These are phyloP conservation scores for Nettapus auritus DNA, from an alignment of 2,113 vertebrate genomes.

Conservation along the genomic window DNA sequence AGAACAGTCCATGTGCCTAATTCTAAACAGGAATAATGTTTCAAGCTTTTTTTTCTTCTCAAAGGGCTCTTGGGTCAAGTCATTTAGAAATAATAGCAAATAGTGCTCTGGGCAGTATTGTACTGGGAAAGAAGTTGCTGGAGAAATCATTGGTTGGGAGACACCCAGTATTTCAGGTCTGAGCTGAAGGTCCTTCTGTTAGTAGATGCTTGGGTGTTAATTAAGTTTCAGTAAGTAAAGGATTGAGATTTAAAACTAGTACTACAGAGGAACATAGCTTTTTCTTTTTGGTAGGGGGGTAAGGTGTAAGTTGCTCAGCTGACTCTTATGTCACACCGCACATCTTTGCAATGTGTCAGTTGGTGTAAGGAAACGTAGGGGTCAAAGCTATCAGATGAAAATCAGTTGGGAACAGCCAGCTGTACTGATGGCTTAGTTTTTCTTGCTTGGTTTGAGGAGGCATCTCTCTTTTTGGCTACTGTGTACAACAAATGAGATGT, in stretches of 20 bases:
- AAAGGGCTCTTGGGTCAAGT: not conserved
- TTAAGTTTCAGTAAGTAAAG: not conserved
- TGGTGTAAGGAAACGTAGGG: not conserved
- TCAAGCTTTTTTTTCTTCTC: not conserved
- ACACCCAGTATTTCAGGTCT: not conserved
- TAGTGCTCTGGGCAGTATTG: accelerated
- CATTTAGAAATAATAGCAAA: not conserved
- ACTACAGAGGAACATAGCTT: not conserved
- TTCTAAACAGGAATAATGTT: not conserved
- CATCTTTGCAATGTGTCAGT: not conserved
- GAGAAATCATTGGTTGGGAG: not conserved
- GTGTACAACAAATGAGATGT: not conserved
- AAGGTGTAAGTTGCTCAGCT: not conserved
- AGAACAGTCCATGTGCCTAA: not conserved
- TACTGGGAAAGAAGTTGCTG: not conserved
- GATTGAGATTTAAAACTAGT: not conserved
- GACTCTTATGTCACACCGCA: accelerated
- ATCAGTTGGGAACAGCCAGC: not conserved
- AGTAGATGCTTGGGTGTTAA: not conserved
- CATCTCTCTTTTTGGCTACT: not conserved
- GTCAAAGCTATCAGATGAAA: not conserved
- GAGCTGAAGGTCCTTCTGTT: not conserved
- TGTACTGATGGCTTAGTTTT: not conserved
- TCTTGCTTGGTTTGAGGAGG: not conserved
- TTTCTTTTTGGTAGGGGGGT: not conserved